Evolutionary conservation across 2,888 invertebrate genomes (phyloP).

Genomic region (Emmelina monodactyla): DNA sequence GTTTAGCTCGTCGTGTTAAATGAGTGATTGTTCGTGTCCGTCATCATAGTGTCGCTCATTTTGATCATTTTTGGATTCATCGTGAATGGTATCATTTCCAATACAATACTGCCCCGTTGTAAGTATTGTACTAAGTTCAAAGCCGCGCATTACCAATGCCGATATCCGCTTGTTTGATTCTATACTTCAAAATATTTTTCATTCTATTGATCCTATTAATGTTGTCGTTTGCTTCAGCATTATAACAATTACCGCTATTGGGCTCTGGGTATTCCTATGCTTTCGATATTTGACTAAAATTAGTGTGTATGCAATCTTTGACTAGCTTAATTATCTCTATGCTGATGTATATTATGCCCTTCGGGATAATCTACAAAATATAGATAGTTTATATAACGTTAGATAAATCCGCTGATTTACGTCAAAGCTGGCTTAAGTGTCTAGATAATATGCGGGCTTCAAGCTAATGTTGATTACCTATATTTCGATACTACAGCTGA

Average conservation of each 20-base stretch:
- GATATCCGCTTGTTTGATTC: slow-evolving; percentile 55
- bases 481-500: no score
- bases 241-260: slow-evolving; percentile 59
- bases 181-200: slow-evolving; percentile 52
- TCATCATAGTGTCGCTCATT: slow-evolving; percentile 32
- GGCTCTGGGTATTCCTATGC: slow-evolving; percentile 66
- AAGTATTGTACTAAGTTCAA: slow-evolving; percentile 53
- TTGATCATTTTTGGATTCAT: slow-evolving; percentile 43
- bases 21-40: slow-evolving; percentile 23
- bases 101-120: slow-evolving; percentile 53
- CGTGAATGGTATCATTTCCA: slow-evolving; percentile 28
- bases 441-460: slow-evolving; percentile 65
- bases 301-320: slow-evolving; percentile 63
- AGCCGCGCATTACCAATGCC: slow-evolving; percentile 30
- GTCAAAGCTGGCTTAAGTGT: slow-evolving; percentile 63
- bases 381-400: slow-evolving; percentile 55
- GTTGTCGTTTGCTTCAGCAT: slow-evolving; percentile 64
- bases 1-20: slow-evolving; percentile 38
- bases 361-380: slow-evolving; percentile 30
- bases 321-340: slow-evolving; percentile 64
- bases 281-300: slow-evolving; percentile 56
- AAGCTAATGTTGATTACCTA: slow-evolving; percentile 54
- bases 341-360: slow-evolving; percentile 45
- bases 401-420: slow-evolving; percentile 59
- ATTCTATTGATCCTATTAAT: slow-evolving; percentile 54